Evolutionary conservation across 2,113 vertebrate genomes (phyloP), one percentile per base, ranked within the genome.

Genomic region (Diphyllodes magnificus): DNA sequence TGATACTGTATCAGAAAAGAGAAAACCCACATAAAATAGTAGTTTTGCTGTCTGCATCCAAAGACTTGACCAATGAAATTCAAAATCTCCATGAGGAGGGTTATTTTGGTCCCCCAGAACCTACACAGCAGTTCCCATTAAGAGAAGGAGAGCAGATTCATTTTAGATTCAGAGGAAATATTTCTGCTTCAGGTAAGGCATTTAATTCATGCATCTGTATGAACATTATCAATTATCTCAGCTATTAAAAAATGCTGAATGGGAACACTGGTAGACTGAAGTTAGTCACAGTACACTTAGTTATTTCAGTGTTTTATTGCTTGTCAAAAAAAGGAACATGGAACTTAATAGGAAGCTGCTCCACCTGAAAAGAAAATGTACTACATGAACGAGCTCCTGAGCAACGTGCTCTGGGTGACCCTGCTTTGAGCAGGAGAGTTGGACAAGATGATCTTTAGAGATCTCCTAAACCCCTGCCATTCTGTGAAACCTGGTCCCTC

Each of bases 91-190:
- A 61, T 37, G 94, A 95, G 7, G 96, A 96, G 83, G 98, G 97
- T 7, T 98, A 98, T 86, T 80, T 75, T 39, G 97, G 97, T 17
- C 97, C 97, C n/a, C 93, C 95, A 61, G 98, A 99, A 53, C 96
- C 98, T 35, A 98, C 98, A 0, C 64, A 97, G 5, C 97, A 98
- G 70, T 98, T 99, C 79, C 91, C 93, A 64, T 97, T 99, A 97
- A 94, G 77, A 90, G 98, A 99, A 88, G 98, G 98, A 91, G 98
- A 99, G 15, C 98, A 98, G 85, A 97, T 99, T 65, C 90, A 98
- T 76, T 97, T 99, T 40, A 96, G 63, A 30, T 99, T 99, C 96
- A 98, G 83, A 40, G 98, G 99, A 93, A 99, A 99, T 93, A 98
- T 99, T 96, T 98, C 97, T 89, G 98, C 98, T 66, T 97, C 97